A percentile compares a stretch with the other conserved stretches of the same genome.
Conservation (phyloP, 2,797 vertebrate genomes). For the Siniperca scherzeri region DNA sequence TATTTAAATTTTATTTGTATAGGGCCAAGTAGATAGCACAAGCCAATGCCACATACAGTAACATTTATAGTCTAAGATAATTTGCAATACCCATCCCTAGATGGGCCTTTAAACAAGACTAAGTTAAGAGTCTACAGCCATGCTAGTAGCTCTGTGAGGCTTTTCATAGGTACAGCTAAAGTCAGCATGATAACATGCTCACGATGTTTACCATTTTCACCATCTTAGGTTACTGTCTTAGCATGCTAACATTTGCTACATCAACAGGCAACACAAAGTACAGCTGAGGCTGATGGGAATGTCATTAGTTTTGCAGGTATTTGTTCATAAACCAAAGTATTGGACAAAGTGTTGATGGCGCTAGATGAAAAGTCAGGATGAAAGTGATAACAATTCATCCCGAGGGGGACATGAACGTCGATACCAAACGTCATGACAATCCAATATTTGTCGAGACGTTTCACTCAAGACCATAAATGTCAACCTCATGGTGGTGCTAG, state of each 20-base stretch:
- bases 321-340: too few species aligned
- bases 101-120: background rate
- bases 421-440: background rate
- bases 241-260: background rate
- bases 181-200: background rate
- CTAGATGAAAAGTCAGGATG: background rate
- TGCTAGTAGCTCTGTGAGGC: background rate
- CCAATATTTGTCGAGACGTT: background rate
- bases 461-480: background rate
- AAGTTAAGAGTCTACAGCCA: background rate
- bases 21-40: background rate
- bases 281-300: too few species aligned
- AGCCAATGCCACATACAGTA: background rate
- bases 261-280: background rate
- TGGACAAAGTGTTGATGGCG: too few species aligned
- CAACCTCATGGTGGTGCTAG: background rate
- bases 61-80: background rate
- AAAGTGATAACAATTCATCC: background rate
- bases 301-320: too few species aligned
- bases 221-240: background rate
- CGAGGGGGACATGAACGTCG: background rate
- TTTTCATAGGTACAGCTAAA: background rate
- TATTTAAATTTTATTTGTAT: background rate
- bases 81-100: background rate
- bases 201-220: too few species aligned